Base-by-base conservation (phyloP, 2,797 vertebrate genomes). In the Acropternis orthonyx region DNA sequence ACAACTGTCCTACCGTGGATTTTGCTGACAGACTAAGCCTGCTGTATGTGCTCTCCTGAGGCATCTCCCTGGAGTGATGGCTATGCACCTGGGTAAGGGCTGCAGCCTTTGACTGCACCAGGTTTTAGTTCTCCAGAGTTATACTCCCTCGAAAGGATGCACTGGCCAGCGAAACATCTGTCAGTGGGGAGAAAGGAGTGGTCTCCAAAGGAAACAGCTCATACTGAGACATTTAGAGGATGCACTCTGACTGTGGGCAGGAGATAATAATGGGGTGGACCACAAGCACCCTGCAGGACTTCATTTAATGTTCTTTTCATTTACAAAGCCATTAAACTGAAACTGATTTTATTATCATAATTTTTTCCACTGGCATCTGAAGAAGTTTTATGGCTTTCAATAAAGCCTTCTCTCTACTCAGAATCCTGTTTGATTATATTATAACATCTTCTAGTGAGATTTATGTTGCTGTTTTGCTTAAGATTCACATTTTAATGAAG, bases 391-490 rank as follows among this genome's bases (percentile, higher is more conserved):
- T 89, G 89, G 83, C 58, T 77, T 92, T 97, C 96, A 95, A 90
- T 97, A 97, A 98, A 97, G 80, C 78, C 86, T 83, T 90, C 66
- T 92, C 72, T 95, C 79, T 91, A 68, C 81, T 96, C 85, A 94
- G 85, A 97, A 94, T 62, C 84, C 66, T 88, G 65, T 88, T 96
- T 96, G 88, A 92, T 90, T 96, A 96, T 96, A 94, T 91, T 91
- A 88, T 85, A 95, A 83, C 62, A 78, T 95, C 89, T 96, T 96
- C 94, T 68, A 91, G 71, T 94, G 95, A 97, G 97, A 98, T 98
- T 98, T 97, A 98, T 97, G 94, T 85, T 97, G 96, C 97, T 98
- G 96, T 97, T 98, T 98, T 98, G 96, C 95, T 98, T 98, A 98
- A 98, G 96, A 97, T 96, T 98, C 97, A 97, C 95, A 96, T 97